phyloP scores from a whole-genome alignment of 2,113 vertebrate genomes.

The Thryonomys swinderianus region DNA sequence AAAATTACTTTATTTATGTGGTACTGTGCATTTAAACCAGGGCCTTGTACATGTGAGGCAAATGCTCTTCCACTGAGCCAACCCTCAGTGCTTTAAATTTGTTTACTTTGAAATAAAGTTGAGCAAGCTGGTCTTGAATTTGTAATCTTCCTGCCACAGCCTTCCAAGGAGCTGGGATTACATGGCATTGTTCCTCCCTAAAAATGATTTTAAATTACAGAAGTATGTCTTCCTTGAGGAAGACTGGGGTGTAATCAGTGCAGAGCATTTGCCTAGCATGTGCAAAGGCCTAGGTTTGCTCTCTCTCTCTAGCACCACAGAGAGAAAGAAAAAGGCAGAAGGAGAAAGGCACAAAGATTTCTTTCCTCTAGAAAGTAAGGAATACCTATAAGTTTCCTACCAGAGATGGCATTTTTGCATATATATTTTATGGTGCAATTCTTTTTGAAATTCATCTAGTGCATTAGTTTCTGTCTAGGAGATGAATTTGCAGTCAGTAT shows the following conservation, averaged over 20 bases:
- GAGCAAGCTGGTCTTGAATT: background rate
- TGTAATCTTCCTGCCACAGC: background rate
- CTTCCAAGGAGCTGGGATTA: background rate
- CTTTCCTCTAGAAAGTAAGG: slow-evolving; percentile 50
- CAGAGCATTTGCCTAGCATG: background rate
- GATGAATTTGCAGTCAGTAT: background rate
- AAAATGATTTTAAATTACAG: slow-evolving; percentile 49
- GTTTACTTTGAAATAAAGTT: background rate
- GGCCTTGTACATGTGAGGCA: background rate
- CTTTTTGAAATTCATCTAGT: slow-evolving; percentile 51
- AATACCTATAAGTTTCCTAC: background rate
- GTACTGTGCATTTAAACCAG: background rate
- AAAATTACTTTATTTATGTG: background rate
- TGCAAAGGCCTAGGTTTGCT: background rate
- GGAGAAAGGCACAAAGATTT: background rate
- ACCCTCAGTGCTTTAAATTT: background rate
- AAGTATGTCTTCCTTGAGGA: background rate
- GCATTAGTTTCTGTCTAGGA: background rate
- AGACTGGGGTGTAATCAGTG: background rate
- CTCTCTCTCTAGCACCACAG: background rate
- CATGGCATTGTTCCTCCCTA: background rate
- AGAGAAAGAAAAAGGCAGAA: background rate
- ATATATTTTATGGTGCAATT: background rate
- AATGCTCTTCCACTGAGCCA: background rate
- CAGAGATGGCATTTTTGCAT: slow-evolving; percentile 10